Evolutionary conservation across 1,140 invertebrate genomes (phyloP).

Genomic region (Drosophila arawakana): DNA sequence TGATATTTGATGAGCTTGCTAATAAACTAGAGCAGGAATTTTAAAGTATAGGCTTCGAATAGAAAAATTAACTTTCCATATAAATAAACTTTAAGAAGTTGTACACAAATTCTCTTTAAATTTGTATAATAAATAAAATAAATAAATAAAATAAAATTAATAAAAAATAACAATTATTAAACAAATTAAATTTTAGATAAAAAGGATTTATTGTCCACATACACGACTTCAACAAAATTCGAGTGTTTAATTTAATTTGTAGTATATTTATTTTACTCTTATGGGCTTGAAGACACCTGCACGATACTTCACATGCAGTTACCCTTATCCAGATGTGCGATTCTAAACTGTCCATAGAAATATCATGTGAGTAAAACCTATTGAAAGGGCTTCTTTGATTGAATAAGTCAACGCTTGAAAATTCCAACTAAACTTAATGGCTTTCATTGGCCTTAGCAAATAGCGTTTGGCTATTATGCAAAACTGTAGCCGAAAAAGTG

Average conservation of each 20-base stretch:
- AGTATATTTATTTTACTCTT: background rate
- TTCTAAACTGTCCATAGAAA: conserved; percentile 31
- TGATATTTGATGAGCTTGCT: too few relatives aligned
- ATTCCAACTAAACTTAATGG: conserved; percentile 75
- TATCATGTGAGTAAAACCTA: background rate
- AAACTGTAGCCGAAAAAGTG: conserved; percentile 77
- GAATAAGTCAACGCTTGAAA: conserved; percentile 77
- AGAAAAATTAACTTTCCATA: too few relatives aligned
- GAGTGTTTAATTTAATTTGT: background rate
- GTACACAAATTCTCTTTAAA: too few relatives aligned
- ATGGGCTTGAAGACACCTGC: background rate
- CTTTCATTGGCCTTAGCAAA: conserved; percentile 74
- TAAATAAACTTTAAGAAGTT: too few relatives aligned
- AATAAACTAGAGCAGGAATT: too few relatives aligned
- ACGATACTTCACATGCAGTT: conserved; percentile 32
- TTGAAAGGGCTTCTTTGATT: conserved; percentile 60
- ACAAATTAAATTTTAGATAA: too few relatives aligned
- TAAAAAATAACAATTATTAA: too few relatives aligned
- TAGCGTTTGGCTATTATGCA: conserved; percentile 67
- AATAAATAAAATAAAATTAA: too few relatives aligned
- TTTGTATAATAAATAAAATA: too few relatives aligned
- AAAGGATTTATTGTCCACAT: too few relatives aligned
- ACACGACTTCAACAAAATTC: too few relatives aligned
- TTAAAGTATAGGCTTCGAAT: too few relatives aligned
- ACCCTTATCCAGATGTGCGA: background rate